phyloP scores from a whole-genome alignment of 2,888 invertebrate genomes.

The Euproctis similis region DNA sequence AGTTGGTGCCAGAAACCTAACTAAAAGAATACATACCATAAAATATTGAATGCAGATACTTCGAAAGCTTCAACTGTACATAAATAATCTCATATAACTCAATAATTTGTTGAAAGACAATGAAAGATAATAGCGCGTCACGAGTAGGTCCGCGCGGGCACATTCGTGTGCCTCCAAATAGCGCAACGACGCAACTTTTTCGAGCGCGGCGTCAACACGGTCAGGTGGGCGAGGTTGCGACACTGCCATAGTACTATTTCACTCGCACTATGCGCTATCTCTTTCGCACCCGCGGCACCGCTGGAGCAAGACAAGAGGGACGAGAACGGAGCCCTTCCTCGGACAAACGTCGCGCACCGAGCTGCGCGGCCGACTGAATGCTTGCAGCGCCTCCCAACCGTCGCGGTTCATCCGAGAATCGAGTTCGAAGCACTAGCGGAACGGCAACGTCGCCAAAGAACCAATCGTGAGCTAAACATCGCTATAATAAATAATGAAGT shows the following conservation, averaged over 20 bases:
- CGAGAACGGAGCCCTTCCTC: constrained; percentile 53
- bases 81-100: constrained; percentile 34
- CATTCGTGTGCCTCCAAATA: constrained; percentile 74
- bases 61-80: constrained; percentile 30
- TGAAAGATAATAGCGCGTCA: constrained; percentile 62
- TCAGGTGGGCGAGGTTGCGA: constrained; percentile 77
- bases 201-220: constrained; percentile 75
- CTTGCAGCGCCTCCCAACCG: constrained; percentile 39
- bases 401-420: constrained; percentile 43
- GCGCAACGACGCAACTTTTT: constrained; percentile 76
- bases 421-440: constrained; percentile 39
- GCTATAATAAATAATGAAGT: constrained; percentile 62
- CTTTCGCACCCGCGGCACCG: constrained; percentile 46
- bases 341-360: constrained; percentile 73
- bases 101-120: constrained; percentile 47
- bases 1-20: constrained; percentile 21
- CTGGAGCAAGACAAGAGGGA: constrained; percentile 37
- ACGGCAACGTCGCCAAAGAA: constrained; percentile 63
- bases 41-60: constrained; percentile 25
- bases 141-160: constrained; percentile 56
- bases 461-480: constrained; percentile 61
- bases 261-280: constrained; percentile 37
- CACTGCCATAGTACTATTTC: constrained; percentile 63
- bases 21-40: constrained; percentile 47
- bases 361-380: constrained; percentile 74